Evolutionary conservation across 2,113 vertebrate species (phyloP).

Genomic region (Amia ocellicauda): DNA sequence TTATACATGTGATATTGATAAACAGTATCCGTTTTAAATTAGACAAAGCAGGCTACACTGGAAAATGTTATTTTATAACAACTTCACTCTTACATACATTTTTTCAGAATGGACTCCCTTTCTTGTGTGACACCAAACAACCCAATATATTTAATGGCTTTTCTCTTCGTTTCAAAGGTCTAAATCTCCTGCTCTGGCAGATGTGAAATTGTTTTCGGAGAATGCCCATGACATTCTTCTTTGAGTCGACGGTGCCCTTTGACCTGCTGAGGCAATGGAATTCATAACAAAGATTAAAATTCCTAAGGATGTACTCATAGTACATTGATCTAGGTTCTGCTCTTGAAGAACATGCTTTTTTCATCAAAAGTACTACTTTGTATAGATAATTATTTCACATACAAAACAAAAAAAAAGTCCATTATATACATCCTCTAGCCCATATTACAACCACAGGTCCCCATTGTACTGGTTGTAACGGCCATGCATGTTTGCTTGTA

Average conservation of each 20-base stretch:
- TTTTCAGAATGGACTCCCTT: constrained; percentile 68
- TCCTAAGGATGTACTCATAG: constrained; percentile 55
- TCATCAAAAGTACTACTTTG: constrained; percentile 65
- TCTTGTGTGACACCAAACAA: constrained; percentile 70
- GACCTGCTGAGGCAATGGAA: constrained; percentile 56
- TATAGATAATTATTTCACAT: constrained; percentile 59
- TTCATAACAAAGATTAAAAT: constrained; percentile 71
- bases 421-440: constrained; percentile 68
- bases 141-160: constrained; percentile 71
- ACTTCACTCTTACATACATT: constrained; percentile 73
- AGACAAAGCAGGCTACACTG: constrained; percentile 73
- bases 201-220: constrained; percentile 35
- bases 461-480: constrained; percentile 41
- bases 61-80: constrained; percentile 61
- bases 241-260: constrained; percentile 42
- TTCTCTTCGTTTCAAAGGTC: constrained; percentile 40
- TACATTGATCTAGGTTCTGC: constrained; percentile 48
- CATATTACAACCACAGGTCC: constrained; percentile 47
- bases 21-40: constrained; percentile 64
- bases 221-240: constrained; percentile 35
- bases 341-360: constrained; percentile 63
- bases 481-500: constrained; percentile 34
- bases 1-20: constrained; percentile 46
- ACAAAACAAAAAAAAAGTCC: constrained; percentile 69
- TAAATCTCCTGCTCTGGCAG: constrained; percentile 37